Conservation (phyloP, 1,140 invertebrate genomes). For the Penaeus chinensis region DNA sequence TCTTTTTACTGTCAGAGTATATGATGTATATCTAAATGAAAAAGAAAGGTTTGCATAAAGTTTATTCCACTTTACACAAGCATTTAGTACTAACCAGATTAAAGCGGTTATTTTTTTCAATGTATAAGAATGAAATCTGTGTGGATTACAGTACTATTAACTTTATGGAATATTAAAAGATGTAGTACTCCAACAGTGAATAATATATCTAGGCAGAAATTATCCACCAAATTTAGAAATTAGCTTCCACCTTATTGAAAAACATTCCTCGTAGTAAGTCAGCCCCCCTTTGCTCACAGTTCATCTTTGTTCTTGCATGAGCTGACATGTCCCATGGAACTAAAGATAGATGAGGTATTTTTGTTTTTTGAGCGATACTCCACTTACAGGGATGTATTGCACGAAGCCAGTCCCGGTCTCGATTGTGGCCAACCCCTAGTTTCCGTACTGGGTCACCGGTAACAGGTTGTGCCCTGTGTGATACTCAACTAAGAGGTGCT, state of each 20-base stretch:
- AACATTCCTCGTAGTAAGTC: not conserved
- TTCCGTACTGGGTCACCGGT: constrained; percentile 43
- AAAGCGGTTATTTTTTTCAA: no score
- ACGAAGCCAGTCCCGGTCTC: constrained; percentile 45
- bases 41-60: no score
- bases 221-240: not conserved
- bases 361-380: constrained; percentile 23
- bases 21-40: no score
- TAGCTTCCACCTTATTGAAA: not conserved
- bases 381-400: constrained; percentile 55
- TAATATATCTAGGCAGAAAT: not conserved
- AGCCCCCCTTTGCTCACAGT: no score
- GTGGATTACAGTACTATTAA: no score
- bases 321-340: no score
- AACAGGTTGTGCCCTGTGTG: constrained; percentile 47
- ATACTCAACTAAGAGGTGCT: no score
- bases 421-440: constrained; percentile 44
- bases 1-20: no score
- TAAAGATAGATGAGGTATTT: not conserved
- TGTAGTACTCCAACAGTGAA: not conserved
- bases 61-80: no score
- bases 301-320: no score
- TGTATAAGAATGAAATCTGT: no score
- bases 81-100: no score
- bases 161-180: not conserved